Percentiles rank a stretch among this genome's conserved stretches.
These are phyloP conservation scores for Eurypyga helias DNA, from an alignment of 2,113 vertebrate species.

Conservation along the genomic window DNA sequence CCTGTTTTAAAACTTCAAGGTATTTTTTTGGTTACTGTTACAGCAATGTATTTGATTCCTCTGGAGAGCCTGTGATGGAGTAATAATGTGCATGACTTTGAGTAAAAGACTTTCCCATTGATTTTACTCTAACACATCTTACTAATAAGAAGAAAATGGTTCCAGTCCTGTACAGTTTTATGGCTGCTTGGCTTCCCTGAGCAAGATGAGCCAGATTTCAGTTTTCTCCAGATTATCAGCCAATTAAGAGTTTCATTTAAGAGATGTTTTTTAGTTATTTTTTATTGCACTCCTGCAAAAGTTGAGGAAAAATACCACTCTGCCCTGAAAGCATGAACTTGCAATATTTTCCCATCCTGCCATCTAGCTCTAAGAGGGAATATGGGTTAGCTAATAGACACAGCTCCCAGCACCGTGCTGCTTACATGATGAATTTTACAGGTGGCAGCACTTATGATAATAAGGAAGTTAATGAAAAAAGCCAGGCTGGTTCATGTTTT, in stretches of 20 bases:
- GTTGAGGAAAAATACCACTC: neutral
- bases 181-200: neutral
- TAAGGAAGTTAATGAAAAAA: neutral
- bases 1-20: neutral
- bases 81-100: neutral
- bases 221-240: neutral
- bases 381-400: neutral
- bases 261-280: neutral
- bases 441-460: neutral
- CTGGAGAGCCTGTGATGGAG: neutral
- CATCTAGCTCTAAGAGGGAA: neutral
- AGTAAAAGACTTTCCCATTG: neutral
- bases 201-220: neutral
- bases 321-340: neutral
- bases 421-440: neutral
- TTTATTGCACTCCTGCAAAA: neutral
- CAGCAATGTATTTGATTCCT: neutral
- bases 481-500: neutral
- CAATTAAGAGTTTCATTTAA: neutral
- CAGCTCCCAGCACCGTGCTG: neutral
- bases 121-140: neutral
- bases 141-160: neutral
- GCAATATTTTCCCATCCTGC: neutral
- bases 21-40: neutral
- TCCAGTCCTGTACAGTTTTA: neutral